A percentile compares a stretch with the other conserved stretches of the same genome.
phyloP scores from a whole-genome alignment of 1,140 invertebrate species.

The Trichogramma pretiosum region DNA sequence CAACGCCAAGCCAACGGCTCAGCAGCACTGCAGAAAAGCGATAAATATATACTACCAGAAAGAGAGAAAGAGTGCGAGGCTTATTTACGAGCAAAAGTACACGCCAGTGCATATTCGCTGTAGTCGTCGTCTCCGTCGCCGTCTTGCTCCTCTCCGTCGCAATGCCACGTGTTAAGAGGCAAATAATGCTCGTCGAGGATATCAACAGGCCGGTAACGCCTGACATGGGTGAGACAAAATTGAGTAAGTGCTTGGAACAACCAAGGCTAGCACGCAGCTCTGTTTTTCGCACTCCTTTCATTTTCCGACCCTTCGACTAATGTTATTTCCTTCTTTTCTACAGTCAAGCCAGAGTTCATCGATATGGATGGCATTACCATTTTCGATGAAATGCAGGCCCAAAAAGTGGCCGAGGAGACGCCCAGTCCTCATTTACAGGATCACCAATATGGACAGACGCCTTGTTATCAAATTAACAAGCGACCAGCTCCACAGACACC shows the following conservation, averaged over 20 bases:
- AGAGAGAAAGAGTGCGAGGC: too few species aligned
- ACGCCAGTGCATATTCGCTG: too few species aligned
- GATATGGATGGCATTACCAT: constrained; percentile 33
- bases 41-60: too few species aligned
- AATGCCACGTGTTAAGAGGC: constrained; percentile 44
- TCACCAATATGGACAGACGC: constrained; percentile 75
- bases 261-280: too few species aligned
- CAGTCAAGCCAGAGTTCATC: constrained; percentile 43
- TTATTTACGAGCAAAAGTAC: too few species aligned
- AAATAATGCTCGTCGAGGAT: constrained; percentile 44
- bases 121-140: too few species aligned
- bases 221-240: constrained; percentile 42
- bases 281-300: background rate
- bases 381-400: constrained; percentile 38
- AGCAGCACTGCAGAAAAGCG: too few species aligned
- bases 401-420: constrained; percentile 42
- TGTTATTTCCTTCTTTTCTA: too few species aligned
- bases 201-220: constrained; percentile 43
- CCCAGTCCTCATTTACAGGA: constrained; percentile 71
- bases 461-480: constrained; percentile 61
- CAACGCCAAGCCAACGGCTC: too few species aligned
- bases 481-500: constrained; percentile 44
- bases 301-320: background rate
- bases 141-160: constrained; percentile 15
- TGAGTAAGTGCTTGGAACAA: constrained; percentile 32